Base-by-base conservation (phyloP, 2,797 vertebrate genomes). In the Malacoctenus gilli region DNA sequence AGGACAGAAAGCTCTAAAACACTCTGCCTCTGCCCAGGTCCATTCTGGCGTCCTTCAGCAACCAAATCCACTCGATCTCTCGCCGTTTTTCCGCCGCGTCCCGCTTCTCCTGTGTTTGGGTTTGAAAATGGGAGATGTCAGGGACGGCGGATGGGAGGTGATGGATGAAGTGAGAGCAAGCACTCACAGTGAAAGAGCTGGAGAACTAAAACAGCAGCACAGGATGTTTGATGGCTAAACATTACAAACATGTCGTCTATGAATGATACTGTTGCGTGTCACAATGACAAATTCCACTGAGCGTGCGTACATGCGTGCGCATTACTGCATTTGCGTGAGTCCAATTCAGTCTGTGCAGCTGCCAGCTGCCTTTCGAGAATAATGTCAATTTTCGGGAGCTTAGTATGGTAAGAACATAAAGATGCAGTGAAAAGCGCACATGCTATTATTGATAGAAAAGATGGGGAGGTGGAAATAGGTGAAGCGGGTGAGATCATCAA, bases 1-100 rank as follows among this genome's bases (percentile, higher is more conserved):
- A 83, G 80, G 84, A 80, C 81, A 82, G 48, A 52, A 50, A 79
- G 75, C 77, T 81, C 52, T 69, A 79, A 77, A 83, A 80, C 72
- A 2, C n/a, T n/a, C n/a, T 59, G n/a, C 48, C 48, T 55, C 59
- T 58, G 51, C 58, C 68, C 59, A 54, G 39, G 65, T 32, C 48
- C 55, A 56, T 18, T 56, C 48, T 61, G 44, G 22, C 31, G 4
- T 83, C 68, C 66, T 40, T 43, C 54, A 28, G 61, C 66, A 72
- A 51, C 41, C 52, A 59, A 68, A 81, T 62, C 63, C 53, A 72
- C 53, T 74, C 37, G 52, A 86, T 63, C 50, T 51, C 41, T 22
- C 8, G 31, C 36, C 46, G 37, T 39, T 75, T 28, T 82, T 60
- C 57, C 68, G 52, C 36, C 32, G 19, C 48, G 42, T 59, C 36